These are phyloP conservation scores for Tinamus guttatus DNA, from an alignment of 2,113 vertebrate genomes.

Conservation along the genomic window DNA sequence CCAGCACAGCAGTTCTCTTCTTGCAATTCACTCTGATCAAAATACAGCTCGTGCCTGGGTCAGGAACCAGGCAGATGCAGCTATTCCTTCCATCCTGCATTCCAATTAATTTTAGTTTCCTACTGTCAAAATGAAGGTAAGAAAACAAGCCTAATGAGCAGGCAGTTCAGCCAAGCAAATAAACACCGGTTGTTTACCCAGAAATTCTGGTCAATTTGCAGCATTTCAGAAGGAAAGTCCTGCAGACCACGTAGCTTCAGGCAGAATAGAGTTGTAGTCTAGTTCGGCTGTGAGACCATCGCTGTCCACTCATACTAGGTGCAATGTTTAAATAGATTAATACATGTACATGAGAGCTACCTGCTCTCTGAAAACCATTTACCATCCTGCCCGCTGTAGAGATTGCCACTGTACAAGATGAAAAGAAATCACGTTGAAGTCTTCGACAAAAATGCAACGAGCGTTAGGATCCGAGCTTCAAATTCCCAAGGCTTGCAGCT, in stretches of 20 bases:
- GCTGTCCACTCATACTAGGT: neutral
- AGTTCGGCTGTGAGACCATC: neutral
- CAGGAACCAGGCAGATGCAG: neutral
- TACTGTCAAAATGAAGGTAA: neutral
- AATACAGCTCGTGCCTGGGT: accelerated
- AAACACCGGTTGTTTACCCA: neutral
- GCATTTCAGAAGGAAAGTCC: neutral
- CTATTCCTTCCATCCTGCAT: neutral
- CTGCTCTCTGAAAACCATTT: neutral
- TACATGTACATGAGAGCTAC: accelerated
- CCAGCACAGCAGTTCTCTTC: neutral
- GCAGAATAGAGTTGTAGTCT: accelerated
- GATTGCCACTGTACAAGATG: neutral
- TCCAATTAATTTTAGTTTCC: accelerated
- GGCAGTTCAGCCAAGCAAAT: neutral
- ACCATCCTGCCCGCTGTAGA: neutral
- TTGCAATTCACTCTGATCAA: neutral
- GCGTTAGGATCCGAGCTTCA: neutral
- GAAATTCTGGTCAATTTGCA: neutral
- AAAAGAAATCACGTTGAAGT: neutral
- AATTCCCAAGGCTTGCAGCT: neutral
- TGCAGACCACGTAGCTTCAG: neutral
- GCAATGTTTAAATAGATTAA: neutral
- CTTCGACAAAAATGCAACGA: neutral
- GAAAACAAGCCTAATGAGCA: neutral